Base-by-base conservation (phyloP, 2,888 invertebrate genomes). In the Orthosia gothica region DNA sequence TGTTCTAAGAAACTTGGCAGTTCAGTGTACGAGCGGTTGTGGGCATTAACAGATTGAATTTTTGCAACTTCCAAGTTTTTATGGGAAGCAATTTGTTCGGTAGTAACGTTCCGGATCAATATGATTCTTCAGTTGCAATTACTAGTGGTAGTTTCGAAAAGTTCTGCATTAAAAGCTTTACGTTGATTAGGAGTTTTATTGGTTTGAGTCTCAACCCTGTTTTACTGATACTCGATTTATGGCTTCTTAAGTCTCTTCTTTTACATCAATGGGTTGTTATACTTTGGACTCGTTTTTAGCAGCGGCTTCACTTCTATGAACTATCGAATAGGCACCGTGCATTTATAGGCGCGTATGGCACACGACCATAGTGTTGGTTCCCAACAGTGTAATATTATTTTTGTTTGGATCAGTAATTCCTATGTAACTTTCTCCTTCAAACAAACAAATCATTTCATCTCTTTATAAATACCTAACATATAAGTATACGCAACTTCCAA, bases 1-100 rank as follows among this genome's bases (percentile, higher is more conserved):
- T 65, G 70, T 70, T 80, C 64, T 74, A 66, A 71, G 84, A 84
- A 69, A 59, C 81, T 82, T 84, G 84, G 81, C 81, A 84, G 50
- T 47, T 4, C 11, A 66, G 50, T 62, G 55, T 55, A 55, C 15
- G n/a, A 61, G 52, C 54, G 20, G 54, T 50, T 50, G 45, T 47
- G 67, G n/a, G 45, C 11, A 84, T 81, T 84, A 82, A 58, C 54
- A 66, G 68, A 84, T 62, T 82, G 49, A 84, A 84, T 81, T 81
- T 74, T 81, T 74, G 81, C 70, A 81, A 71, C 54, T 74, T 45
- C 15, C 45, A 68, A 70, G 70, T 80, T 81, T 84, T 81, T 84
- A 80, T 80, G 70, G 61, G 20, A 32, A 40, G 70, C 75, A 84
- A 84, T 81, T 74, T 50, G 50, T 65, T 81, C 49, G 3, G 61